These are phyloP conservation scores for Geococcyx californianus DNA, from an alignment of 2,113 vertebrate species.

Conservation along the genomic window DNA sequence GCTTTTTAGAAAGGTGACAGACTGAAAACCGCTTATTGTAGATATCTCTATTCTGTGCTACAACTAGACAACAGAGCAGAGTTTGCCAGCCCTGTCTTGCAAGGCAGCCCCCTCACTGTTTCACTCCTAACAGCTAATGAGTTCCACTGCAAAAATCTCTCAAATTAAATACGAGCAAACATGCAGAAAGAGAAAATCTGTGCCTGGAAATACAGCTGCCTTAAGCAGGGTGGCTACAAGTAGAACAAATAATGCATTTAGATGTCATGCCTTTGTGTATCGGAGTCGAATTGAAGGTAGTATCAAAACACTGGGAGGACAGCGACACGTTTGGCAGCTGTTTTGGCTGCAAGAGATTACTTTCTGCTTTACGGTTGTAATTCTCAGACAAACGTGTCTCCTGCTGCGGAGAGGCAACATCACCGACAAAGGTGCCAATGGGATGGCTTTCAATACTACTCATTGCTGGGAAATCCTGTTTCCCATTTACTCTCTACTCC, in stretches of 20 bases:
- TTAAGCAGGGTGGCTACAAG: not conserved
- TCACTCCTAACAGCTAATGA: not conserved
- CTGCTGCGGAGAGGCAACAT: not conserved
- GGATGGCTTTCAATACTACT: not conserved
- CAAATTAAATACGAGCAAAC: not conserved
- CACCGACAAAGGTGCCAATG: not conserved
- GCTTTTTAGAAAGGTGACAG: not conserved
- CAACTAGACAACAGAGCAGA: not conserved
- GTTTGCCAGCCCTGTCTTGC: not conserved
- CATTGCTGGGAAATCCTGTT: not conserved
- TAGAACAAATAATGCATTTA: not conserved
- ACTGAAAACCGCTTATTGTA: not conserved
- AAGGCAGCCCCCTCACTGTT: not conserved
- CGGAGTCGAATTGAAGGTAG: not conserved
- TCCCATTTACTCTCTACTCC: not conserved
- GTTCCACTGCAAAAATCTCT: not conserved
- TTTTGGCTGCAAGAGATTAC: too few species aligned
- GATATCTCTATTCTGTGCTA: not conserved
- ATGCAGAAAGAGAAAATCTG: not conserved
- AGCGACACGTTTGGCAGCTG: fast-evolving
- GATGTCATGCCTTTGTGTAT: not conserved
- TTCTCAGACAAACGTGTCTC: too few species aligned
- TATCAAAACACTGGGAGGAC: not conserved
- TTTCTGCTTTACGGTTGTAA: not conserved
- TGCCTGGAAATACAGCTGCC: not conserved